Conservation (phyloP, 2,113 vertebrate species). For the Rhea americana region DNA sequence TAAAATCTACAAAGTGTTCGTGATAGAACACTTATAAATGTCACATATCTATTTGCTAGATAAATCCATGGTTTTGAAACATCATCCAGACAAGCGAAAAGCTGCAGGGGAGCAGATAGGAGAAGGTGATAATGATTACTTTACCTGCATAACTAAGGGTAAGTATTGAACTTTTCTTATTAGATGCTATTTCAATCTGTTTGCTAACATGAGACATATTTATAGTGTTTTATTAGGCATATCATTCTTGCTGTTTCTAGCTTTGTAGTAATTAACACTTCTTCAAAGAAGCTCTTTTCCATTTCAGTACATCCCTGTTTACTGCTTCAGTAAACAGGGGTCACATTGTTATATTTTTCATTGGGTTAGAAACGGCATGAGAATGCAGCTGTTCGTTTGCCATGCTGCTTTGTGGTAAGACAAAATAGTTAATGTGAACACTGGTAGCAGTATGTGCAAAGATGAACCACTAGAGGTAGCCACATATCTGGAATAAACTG, state of each 20-base stretch:
- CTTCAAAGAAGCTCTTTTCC: not conserved
- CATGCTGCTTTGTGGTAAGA: not conserved
- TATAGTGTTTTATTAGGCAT: not conserved
- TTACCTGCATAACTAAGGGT: constrained; percentile 99
- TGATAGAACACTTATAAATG: not conserved
- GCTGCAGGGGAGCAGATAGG: constrained; percentile 95
- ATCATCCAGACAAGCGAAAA: constrained; percentile 98
- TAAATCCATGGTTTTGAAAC: constrained; percentile 97
- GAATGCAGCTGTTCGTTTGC: not conserved
- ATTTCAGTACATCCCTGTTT: not conserved
- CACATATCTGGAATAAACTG: not conserved
- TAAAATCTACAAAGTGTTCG: not conserved
- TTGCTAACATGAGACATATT: not conserved
- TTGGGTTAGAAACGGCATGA: not conserved
- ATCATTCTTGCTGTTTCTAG: not conserved
- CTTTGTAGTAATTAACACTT: too few relatives aligned
- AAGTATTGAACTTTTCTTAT: not conserved
- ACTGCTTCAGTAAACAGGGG: not conserved
- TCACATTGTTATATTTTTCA: not conserved
- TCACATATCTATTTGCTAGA: constrained; percentile 77
- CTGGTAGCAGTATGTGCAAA: not conserved
- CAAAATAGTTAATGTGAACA: not conserved
- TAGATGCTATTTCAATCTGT: not conserved
- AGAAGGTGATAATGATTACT: constrained; percentile 98
- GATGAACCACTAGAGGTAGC: not conserved